Percentiles rank a stretch among this genome's conserved stretches.
These are phyloP conservation scores for Bombus cullumanus DNA, from an alignment of 1,140 invertebrate genomes.

Conservation along the genomic window DNA sequence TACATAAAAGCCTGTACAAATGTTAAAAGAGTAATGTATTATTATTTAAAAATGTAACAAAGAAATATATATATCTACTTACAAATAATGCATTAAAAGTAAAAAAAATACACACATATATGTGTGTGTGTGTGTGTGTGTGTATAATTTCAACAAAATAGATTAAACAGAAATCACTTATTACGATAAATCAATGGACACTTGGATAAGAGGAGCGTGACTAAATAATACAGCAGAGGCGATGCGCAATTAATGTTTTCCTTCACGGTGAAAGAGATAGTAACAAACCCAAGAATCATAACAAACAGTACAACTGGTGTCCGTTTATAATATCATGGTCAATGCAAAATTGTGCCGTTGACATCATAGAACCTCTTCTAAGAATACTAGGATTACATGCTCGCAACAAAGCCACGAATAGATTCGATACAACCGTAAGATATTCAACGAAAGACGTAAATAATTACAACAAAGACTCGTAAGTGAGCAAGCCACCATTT, in stretches of 20 bases:
- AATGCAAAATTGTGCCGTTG: conserved; percentile 63
- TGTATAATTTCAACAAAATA: conserved; percentile 23
- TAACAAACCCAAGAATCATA: conserved; percentile 67
- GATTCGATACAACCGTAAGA: conserved; percentile 3
- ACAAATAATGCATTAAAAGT: conserved; percentile 21
- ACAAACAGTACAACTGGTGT: conserved; percentile 64
- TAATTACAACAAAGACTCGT: conserved; percentile 70
- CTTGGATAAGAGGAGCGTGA: conserved; percentile 53
- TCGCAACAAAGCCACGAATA: conserved; percentile 41
- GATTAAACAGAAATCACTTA: conserved; percentile 30
- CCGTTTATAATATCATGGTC: conserved; percentile 49
- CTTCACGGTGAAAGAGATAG: conserved; percentile 59
- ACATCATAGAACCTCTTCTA: conserved; percentile 47
- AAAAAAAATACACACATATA: background rate
- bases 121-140: background rate
- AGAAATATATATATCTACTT: conserved; percentile 9
- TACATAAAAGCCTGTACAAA: background rate
- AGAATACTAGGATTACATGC: conserved; percentile 39
- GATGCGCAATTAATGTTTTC: conserved; percentile 72
- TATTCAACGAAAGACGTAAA: conserved; percentile 45
- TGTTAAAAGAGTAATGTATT: background rate
- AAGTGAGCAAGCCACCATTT: conserved; percentile 75
- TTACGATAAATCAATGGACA: conserved; percentile 49
- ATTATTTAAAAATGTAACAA: background rate
- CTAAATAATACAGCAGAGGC: conserved; percentile 57